Percentiles rank a stretch among this genome's conserved stretches.
phyloP scores from a whole-genome alignment of 2,113 vertebrate species.

The Indri indri region DNA sequence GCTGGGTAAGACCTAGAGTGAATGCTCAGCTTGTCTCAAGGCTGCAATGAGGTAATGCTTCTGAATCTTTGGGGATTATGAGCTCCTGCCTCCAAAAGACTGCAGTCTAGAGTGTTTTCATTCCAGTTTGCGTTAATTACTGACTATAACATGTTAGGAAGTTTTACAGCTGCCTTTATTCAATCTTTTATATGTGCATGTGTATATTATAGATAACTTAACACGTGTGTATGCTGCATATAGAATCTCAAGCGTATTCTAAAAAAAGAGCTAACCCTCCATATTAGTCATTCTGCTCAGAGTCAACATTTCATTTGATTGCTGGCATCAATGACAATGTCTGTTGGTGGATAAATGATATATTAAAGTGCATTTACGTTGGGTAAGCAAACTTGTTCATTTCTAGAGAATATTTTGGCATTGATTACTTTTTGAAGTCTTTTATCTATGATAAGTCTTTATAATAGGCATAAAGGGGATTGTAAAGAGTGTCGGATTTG shows the following conservation, averaged over 20 bases:
- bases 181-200: slow-evolving; percentile 60
- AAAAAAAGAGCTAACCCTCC: slow-evolving; percentile 66
- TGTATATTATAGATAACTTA: slow-evolving; percentile 48
- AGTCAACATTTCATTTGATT: slow-evolving; percentile 64
- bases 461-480: neutral
- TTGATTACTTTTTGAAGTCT: slow-evolving; percentile 56
- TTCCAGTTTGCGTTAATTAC: slow-evolving; percentile 64
- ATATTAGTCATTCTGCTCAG: slow-evolving; percentile 69
- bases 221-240: slow-evolving; percentile 64
- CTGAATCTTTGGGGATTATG: slow-evolving; percentile 85
- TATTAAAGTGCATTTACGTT: slow-evolving; percentile 63
- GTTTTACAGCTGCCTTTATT: slow-evolving; percentile 66
- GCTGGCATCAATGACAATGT: slow-evolving; percentile 61
- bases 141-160: slow-evolving; percentile 62
- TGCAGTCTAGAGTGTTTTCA: slow-evolving; percentile 83
- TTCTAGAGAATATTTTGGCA: slow-evolving; percentile 57
- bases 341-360: slow-evolving; percentile 68
- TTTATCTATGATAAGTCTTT: slow-evolving; percentile 58
- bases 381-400: slow-evolving; percentile 73
- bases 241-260: slow-evolving; percentile 61
- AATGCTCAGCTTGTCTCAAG: slow-evolving; percentile 92
- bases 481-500: slow-evolving; percentile 10
- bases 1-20: slow-evolving; percentile 93
- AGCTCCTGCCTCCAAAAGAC: slow-evolving; percentile 83
- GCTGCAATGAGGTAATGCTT: slow-evolving; percentile 86